Base-by-base conservation (phyloP, 2,888 invertebrate species). In the Azorinus chamasolen region DNA sequence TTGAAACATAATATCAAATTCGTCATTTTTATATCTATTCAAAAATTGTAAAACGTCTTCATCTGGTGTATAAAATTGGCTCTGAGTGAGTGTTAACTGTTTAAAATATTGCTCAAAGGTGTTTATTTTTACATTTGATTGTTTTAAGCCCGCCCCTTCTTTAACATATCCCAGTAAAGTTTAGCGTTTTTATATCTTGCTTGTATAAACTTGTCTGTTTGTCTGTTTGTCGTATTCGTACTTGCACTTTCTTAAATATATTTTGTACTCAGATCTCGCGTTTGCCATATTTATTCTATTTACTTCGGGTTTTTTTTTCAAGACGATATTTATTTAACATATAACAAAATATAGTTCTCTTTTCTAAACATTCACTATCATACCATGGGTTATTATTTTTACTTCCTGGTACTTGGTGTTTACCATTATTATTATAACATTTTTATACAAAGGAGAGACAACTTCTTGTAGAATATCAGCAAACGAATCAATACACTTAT, bases 81-180 rank as follows among this genome's bases (percentile, higher is more conserved):
- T 32, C 1, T 55, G 55, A 8, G 70, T n/a, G 32, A 32, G 4
- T 32, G 10, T 32, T 32, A 10, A 32, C 32, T 32, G 32, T 48
- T 70, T 70, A 55, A 70, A 70, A 25, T 70, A 70, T 24, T 5
- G 0, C 16, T 39, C 55, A 48, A 70, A 70, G 5, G 5, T 12
- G 10, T 32, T 10, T 32, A 32, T 4, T 32, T 4, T 6, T 4
- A 32, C 10, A 32, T 32, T 32, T 32, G 32, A 32, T 10, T 32
- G 32, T 10, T 32, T 32, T 32, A 32, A 6, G 4, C 32, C 32
- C 32, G 10, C 12, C 45, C 2, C 14, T 18, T 18, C 37, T 62
- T 70, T 46, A 70, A 25, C 14, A 70, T 32, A 39, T 54, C 62
- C 70, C 61, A 70, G 48, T 70, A 70, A 3, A 54, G 43, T 45